Evolutionary conservation across 2,797 vertebrate species (phyloP).

Genomic region (Gymnoscopelus microlampas): DNA sequence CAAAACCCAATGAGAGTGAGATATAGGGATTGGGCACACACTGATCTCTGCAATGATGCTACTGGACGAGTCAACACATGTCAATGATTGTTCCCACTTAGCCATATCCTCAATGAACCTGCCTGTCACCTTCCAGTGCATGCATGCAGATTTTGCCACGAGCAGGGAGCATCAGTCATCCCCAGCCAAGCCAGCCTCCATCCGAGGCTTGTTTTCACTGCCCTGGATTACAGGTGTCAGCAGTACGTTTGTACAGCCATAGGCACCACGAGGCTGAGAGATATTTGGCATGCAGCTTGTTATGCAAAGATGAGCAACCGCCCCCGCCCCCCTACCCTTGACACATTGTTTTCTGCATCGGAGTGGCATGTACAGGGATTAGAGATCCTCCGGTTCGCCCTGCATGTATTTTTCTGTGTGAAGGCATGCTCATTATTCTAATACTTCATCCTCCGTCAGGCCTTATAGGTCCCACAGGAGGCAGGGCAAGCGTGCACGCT

Average conservation of each 20-base stretch:
- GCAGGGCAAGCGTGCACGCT: slow-evolving; percentile 49
- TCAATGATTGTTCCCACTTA: slow-evolving; percentile 51
- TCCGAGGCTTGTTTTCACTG: slow-evolving; percentile 56
- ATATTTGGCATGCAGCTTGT: slow-evolving; percentile 61
- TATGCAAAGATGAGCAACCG: slow-evolving; percentile 43
- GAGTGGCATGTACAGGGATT: slow-evolving; percentile 60
- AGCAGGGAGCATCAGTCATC: slow-evolving; percentile 69
- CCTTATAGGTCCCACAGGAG: slow-evolving; percentile 61
- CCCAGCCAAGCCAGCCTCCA: slow-evolving; percentile 44
- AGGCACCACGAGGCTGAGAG: slow-evolving; percentile 52
- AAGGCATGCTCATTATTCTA: slow-evolving; percentile 73
- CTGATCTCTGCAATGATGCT: slow-evolving; percentile 50
- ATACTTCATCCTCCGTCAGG: slow-evolving; percentile 67
- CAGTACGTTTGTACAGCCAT: slow-evolving; percentile 48
- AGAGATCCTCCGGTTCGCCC: slow-evolving; percentile 52
- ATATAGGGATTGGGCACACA: slow-evolving; percentile 40
- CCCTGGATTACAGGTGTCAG: slow-evolving; percentile 72
- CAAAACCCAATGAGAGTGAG: slow-evolving; percentile 32
- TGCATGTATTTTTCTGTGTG: slow-evolving; percentile 73
- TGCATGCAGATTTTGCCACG: slow-evolving; percentile 49
- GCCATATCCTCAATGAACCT: slow-evolving; percentile 60
- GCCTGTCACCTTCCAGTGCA: slow-evolving; percentile 64
- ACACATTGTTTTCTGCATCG: slow-evolving; percentile 47
- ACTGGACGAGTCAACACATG: slow-evolving; percentile 67
- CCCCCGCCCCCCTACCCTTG: not conserved